phyloP scores from a whole-genome alignment of 2,797 vertebrate species.

The Parotocinclus haroldoi region DNA sequence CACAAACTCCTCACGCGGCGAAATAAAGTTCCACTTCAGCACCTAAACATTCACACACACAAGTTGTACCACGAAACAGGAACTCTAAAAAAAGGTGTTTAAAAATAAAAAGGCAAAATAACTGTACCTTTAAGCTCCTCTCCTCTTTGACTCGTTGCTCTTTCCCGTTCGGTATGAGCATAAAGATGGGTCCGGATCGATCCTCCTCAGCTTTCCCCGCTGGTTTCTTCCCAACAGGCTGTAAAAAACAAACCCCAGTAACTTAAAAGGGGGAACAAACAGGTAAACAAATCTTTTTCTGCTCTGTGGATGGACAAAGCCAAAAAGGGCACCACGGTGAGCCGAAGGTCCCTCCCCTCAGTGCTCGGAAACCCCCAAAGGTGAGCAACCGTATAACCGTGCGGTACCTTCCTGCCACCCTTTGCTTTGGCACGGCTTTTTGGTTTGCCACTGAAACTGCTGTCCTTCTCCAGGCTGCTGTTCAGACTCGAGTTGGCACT shows the following conservation, averaged over 20 bases:
- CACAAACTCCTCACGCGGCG: conserved; percentile 92
- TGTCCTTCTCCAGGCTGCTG: conserved; percentile 19
- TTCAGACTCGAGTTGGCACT: conserved; percentile 10
- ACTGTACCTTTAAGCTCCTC: conserved; percentile 84
- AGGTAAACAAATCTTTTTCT: too few relatives aligned
- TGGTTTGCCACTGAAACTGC: conserved; percentile 1
- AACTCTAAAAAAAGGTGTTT: too few relatives aligned
- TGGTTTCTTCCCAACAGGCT: conserved; percentile 80
- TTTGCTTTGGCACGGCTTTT: conserved; percentile 9
- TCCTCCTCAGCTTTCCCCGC: conserved; percentile 88
- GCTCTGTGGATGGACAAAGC: too few relatives aligned
- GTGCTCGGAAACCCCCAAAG: too few relatives aligned
- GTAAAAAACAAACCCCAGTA: background rate
- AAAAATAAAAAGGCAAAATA: too few relatives aligned
- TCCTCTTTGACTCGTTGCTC: conserved; percentile 95
- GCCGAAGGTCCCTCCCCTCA: too few relatives aligned
- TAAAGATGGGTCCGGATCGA: conserved; percentile 85
- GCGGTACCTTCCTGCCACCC: background rate
- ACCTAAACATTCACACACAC: conserved; percentile 2
- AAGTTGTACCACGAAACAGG: background rate
- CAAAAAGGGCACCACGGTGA: too few relatives aligned
- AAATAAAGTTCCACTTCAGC: conserved; percentile 95
- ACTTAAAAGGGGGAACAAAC: background rate
- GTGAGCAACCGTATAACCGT: too few relatives aligned
- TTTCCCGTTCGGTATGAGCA: conserved; percentile 86